phyloP scores from a whole-genome alignment of 2,797 vertebrate genomes.

The Danio kyathit region DNA sequence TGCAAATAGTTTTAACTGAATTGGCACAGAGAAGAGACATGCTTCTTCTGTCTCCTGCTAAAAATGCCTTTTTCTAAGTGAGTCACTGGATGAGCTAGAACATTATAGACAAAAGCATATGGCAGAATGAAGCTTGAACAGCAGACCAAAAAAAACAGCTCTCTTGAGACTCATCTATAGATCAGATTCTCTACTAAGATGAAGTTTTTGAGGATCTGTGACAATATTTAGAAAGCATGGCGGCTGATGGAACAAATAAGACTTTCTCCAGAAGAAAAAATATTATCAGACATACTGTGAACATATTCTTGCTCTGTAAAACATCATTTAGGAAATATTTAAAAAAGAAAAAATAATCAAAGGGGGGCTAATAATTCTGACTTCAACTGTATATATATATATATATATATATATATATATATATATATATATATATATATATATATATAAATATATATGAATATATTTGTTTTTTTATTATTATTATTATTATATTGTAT shows the following conservation, averaged over 20 bases:
- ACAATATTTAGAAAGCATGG: background rate
- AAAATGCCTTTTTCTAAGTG: conserved; percentile 12
- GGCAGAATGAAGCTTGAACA: background rate
- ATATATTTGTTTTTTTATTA: too few relatives aligned
- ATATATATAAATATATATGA: too few relatives aligned
- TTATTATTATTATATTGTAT: too few relatives aligned
- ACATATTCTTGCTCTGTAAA: too few relatives aligned
- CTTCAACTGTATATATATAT: too few relatives aligned
- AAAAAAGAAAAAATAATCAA: too few relatives aligned
- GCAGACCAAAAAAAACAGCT: background rate
- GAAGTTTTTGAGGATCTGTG: background rate
- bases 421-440: too few relatives aligned
- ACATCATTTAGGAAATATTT: too few relatives aligned
- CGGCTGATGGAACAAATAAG: background rate
- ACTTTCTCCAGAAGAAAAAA: too few relatives aligned
- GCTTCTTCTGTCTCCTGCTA: conserved; percentile 39
- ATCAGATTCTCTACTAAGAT: background rate
- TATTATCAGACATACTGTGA: too few relatives aligned
- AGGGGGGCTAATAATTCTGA: too few relatives aligned
- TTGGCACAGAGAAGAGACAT: conserved; percentile 50
- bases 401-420: too few relatives aligned
- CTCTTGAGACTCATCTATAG: background rate
- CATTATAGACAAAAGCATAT: background rate
- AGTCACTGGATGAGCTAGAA: conserved; percentile 24
- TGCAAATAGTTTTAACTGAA: conserved; percentile 50